Evolutionary conservation across 1,140 invertebrate species (phyloP).

Genomic region (Drosophila bifasciata): DNA sequence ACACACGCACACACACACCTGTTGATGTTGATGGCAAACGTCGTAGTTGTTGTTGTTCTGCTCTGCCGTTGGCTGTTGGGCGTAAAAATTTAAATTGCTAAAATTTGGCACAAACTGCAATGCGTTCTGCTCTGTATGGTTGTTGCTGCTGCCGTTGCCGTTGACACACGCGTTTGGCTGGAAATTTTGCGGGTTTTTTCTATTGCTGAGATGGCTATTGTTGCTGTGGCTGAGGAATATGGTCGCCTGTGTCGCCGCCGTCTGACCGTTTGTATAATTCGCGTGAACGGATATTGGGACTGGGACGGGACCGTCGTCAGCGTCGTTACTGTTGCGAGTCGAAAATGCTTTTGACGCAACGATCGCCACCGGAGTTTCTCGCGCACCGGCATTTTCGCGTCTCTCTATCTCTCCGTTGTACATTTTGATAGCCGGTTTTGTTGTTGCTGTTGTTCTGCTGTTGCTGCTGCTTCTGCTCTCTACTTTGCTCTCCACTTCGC

Average conservation of each 20-base stretch:
- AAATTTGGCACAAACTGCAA: slow-evolving; percentile 33
- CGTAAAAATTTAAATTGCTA: slow-evolving; percentile 73
- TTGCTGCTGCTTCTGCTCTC: slow-evolving; percentile 25
- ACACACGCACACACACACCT: slow-evolving; percentile 65
- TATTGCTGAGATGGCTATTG: slow-evolving; percentile 32
- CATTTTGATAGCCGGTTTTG: slow-evolving; percentile 61
- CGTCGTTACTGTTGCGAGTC: slow-evolving; percentile 75
- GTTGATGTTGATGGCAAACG: slow-evolving; percentile 76
- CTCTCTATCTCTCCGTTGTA: slow-evolving; percentile 44
- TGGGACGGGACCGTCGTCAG: slow-evolving; percentile 36
- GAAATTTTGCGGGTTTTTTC: slow-evolving; percentile 60
- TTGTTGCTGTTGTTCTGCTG: slow-evolving; percentile 17
- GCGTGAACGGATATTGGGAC: slow-evolving; percentile 60
- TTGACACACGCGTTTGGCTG: slow-evolving; percentile 69
- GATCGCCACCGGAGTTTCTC: slow-evolving; percentile 28
- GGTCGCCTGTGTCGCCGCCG: slow-evolving; percentile 70
- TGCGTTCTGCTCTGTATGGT: slow-evolving; percentile 37
- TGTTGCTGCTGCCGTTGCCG: slow-evolving; percentile 41
- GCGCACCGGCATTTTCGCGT: slow-evolving; percentile 21
- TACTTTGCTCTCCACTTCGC: slow-evolving; percentile 11
- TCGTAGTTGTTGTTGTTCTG: slow-evolving; percentile 42
- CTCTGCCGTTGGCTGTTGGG: slow-evolving; percentile 53
- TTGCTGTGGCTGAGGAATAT: slow-evolving; percentile 67
- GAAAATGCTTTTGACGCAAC: slow-evolving; percentile 48
- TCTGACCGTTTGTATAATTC: slow-evolving; percentile 71